Evolutionary conservation across 2,113 vertebrate species (phyloP), one percentile per base, ranked within the genome.

Genomic region (Himantopus leucocephalus): DNA sequence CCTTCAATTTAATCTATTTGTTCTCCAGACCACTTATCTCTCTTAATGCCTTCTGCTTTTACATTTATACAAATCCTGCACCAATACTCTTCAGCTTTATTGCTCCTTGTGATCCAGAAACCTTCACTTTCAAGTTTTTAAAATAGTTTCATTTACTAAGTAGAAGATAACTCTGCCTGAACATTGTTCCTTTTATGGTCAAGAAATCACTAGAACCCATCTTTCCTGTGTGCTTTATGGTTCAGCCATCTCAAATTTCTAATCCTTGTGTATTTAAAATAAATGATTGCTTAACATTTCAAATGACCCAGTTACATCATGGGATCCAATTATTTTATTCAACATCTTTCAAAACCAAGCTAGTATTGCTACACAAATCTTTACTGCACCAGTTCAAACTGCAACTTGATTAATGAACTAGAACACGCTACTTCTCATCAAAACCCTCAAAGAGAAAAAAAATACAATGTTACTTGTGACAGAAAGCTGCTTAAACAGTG

Each of bases 111-210:
- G 15, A 92, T 55, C 10, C 73, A 85, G 64, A 91, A 53, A 53
- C 32, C 16, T 86, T 22, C 39, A 73, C 52, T 87, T 90, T 20
- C 37, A 83, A 53, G 20, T 56, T 52, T 68, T 73, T 39, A 3
- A 55, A 84, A 84, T 26, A 87, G 50, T 94, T 93, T 83, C 26
- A 55, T 76, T 80, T 80, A 72, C 23, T 78, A 75, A 82, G 48
- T 7, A 77, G 60, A 87, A 79, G 45, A 76, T 73, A 94, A 76
- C 7, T 79, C 48, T 70, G 48, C 12, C 53, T 48, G 24, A 19
- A 70, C 14, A 37, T 16, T 67, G 41, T 32, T 92, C 94, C 82
- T 92, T 91, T 96, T 92, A 95, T 37, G 53, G 88, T 76, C 58
- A 93, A 90, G 29, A 58, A 93, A 92, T 94, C 78, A 70, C 53